These are phyloP conservation scores for Hypsopygia costalis DNA, from an alignment of 2,888 invertebrate species.

Conservation along the genomic window DNA sequence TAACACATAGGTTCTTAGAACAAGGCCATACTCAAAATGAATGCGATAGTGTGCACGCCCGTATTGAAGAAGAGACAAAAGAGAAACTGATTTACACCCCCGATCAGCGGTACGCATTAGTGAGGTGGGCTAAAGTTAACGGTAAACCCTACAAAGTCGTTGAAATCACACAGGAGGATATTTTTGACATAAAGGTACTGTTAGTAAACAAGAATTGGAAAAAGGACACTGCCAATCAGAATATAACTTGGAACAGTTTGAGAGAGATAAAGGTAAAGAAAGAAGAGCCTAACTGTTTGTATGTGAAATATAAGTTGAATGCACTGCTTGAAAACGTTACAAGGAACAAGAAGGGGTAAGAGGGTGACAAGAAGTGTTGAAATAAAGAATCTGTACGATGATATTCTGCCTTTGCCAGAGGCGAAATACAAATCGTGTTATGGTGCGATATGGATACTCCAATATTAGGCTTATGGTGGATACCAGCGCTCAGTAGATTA, in stretches of 20 bases:
- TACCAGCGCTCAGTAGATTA: too few relatives aligned
- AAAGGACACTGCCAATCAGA: slow-evolving; percentile 1
- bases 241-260: slow-evolving; percentile 2
- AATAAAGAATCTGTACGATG: slow-evolving; percentile 8
- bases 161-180: slow-evolving; percentile 1
- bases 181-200: slow-evolving; percentile 1
- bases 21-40: slow-evolving; percentile 18
- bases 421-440: slow-evolving; percentile 13
- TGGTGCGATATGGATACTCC: too few relatives aligned
- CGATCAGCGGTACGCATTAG: slow-evolving; percentile 9
- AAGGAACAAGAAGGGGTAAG: slow-evolving; percentile 9
- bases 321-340: slow-evolving; percentile 3
- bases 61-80: slow-evolving; percentile 9
- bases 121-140: slow-evolving; percentile 8
- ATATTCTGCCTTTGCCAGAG: slow-evolving; percentile 9
- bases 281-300: slow-evolving; percentile 2
- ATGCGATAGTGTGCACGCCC: slow-evolving; percentile 15
- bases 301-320: not conserved
- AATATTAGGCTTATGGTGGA: too few relatives aligned
- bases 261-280: slow-evolving; percentile 4
- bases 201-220: slow-evolving; percentile 1
- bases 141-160: not conserved
- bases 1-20: slow-evolving; percentile 16
- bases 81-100: slow-evolving; percentile 6
- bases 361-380: slow-evolving; percentile 6